Percentiles rank a stretch among this genome's conserved stretches.
Conservation (phyloP, 2,888 invertebrate species). For the Eristalis intricaria region DNA sequence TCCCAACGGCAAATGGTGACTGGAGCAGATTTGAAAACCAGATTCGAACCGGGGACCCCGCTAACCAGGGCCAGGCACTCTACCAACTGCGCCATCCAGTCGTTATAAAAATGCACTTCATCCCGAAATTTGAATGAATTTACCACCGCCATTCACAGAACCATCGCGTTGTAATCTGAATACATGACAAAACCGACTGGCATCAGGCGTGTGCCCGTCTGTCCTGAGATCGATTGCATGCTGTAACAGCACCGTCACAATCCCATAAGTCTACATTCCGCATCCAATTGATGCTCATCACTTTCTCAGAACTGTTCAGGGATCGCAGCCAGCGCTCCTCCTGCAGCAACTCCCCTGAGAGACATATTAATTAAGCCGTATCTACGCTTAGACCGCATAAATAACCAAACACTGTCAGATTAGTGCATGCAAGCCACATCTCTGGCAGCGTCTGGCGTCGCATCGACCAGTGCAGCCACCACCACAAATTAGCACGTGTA, state of each 20-base stretch:
- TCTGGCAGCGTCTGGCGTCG: not conserved
- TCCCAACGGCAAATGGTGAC: too few relatives aligned
- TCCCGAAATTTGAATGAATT: too few relatives aligned
- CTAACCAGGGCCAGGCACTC: too few relatives aligned
- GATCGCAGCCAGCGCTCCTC: not conserved
- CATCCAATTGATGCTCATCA: not conserved
- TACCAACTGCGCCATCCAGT: too few relatives aligned
- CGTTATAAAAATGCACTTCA: too few relatives aligned
- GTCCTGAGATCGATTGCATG: too few relatives aligned
- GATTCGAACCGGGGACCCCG: too few relatives aligned
- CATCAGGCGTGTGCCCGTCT: too few relatives aligned
- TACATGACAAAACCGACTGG: too few relatives aligned
- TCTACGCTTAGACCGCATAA: conserved; percentile 21
- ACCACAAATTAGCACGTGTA: conserved; percentile 60
- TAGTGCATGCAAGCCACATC: conserved; percentile 57
- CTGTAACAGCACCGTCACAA: not conserved
- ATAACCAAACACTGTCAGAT: conserved; percentile 53
- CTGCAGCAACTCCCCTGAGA: not conserved
- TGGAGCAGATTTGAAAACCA: too few relatives aligned
- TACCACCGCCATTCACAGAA: too few relatives aligned
- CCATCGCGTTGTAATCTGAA: too few relatives aligned
- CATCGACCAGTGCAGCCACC: not conserved
- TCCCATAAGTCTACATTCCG: not conserved
- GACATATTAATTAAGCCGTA: conserved; percentile 60
- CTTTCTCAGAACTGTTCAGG: not conserved